Evolutionary conservation across 2,888 invertebrate genomes (phyloP), one percentile per base, ranked within the genome.

Genomic region (Stenodema calcarata): DNA sequence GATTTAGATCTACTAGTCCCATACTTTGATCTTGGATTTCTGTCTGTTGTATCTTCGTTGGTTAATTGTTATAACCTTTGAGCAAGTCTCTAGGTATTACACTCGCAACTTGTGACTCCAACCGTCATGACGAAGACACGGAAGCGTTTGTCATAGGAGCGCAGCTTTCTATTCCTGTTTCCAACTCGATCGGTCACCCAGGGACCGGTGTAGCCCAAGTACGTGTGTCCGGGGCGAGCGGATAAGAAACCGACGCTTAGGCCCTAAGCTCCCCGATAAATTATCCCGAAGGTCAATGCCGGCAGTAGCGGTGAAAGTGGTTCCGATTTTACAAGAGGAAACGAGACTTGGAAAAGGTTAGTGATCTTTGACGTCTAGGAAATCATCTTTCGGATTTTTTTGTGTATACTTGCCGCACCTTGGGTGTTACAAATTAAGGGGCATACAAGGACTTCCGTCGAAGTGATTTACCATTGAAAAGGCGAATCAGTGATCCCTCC

Each of bases 221-320:
- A 62, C 62, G 62, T 62, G 62, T 23, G 62, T 62, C 62, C n/a
- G 23, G 23, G 62, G 23, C 23, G 62, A 62, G 62, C 62, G 62
- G 62, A 62, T 62, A 23, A 62, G 62, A 62, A 62, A 62, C 62
- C 62, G 23, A 23, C 62, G 62, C 18, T 62, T 62, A 62, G 23
- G 62, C 23, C 62, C 27, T 62, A 62, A 23, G 23, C 62, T 23
- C 27, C 23, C 27, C 18, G 62, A 62, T 62, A 62, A 62, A 62
- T 62, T 62, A 62, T 62, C 62, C 62, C 62, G 62, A 62, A 62
- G 62, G 62, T 62, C 62, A 62, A 62, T 62, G 62, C 62, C 62
- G 62, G 62, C 62, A 11, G 62, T 50, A n/a, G 62, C 62, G 62
- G 62, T 62, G 62, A 62, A 62, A 62, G 62, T 62, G 62, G 62